Evolutionary conservation across 2,113 vertebrate genomes (phyloP).

Genomic region (Hoplias malabaricus): DNA sequence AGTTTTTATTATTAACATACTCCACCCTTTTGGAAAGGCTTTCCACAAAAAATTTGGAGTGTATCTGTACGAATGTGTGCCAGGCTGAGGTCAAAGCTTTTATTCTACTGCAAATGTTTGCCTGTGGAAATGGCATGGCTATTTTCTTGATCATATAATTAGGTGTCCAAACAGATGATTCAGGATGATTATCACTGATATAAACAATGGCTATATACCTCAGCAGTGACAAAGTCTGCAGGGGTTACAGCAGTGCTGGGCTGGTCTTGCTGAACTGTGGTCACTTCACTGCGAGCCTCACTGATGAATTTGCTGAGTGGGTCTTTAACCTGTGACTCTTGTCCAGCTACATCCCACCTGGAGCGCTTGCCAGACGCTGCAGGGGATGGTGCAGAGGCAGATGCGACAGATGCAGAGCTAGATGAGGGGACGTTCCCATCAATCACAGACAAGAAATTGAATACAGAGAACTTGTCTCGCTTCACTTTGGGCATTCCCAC

Average conservation of each 20-base stretch:
- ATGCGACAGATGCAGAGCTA: not conserved
- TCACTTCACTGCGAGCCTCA: slow-evolving; percentile 70
- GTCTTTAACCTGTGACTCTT: slow-evolving; percentile 74
- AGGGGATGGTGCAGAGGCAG: slow-evolving; percentile 31
- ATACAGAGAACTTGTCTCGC: slow-evolving; percentile 94
- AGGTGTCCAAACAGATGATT: not conserved
- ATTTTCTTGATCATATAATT: too few relatives aligned
- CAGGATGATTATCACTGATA: not conserved
- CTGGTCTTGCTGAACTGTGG: slow-evolving; percentile 54
- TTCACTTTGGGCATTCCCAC: slow-evolving; percentile 91
- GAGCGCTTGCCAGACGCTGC: slow-evolving; percentile 80
- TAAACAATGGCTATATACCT: not conserved
- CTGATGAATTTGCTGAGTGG: slow-evolving; percentile 77
- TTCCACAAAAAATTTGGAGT: too few relatives aligned
- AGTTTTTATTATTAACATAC: too few relatives aligned
- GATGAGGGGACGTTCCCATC: slow-evolving; percentile 59
- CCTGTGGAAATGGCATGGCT: too few relatives aligned
- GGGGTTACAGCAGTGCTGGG: not conserved
- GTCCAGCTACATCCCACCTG: slow-evolving; percentile 85
- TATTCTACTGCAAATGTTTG: too few relatives aligned
- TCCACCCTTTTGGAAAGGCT: too few relatives aligned
- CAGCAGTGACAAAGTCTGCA: not conserved
- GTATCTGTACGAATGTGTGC: too few relatives aligned
- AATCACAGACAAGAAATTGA: slow-evolving; percentile 87
- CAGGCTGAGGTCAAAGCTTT: too few relatives aligned